A percentile compares a stretch with the other conserved stretches of the same genome.
phyloP scores from a whole-genome alignment of 92 coral and sea anemone genomes.

The Desmophyllum pertusum region DNA sequence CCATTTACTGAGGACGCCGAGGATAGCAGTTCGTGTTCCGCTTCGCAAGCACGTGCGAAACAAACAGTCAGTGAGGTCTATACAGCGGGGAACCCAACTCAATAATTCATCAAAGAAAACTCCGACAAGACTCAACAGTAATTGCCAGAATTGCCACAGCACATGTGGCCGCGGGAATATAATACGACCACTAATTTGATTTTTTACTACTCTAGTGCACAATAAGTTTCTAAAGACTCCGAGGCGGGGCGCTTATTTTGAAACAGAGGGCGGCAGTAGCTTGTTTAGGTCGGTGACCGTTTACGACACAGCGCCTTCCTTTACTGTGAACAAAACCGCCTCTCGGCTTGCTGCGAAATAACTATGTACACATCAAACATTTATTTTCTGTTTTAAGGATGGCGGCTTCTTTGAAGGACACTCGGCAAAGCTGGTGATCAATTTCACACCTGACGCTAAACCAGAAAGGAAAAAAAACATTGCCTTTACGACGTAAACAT shows the following conservation, averaged over 20 bases:
- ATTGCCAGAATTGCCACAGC: slow-evolving; percentile 17
- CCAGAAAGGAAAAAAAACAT: not conserved
- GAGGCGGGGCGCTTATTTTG: not conserved
- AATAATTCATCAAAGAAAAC: slow-evolving; percentile 44
- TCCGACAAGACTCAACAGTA: slow-evolving; percentile 29
- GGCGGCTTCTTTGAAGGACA: slow-evolving; percentile 34
- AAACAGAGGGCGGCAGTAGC: not conserved
- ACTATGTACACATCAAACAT: slow-evolving; percentile 22
- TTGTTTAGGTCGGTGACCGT: slow-evolving; percentile 40
- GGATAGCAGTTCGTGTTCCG: not conserved
- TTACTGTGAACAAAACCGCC: slow-evolving; percentile 1
- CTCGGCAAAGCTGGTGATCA: slow-evolving; percentile 5
- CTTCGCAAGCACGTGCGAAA: slow-evolving; percentile 15
- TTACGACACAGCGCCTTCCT: slow-evolving; percentile 7
- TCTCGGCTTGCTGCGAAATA: slow-evolving; percentile 9
- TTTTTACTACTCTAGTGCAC: not conserved
- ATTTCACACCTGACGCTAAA: slow-evolving; percentile 4
- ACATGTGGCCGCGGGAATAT: slow-evolving; percentile 11
- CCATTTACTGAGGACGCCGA: not conserved
- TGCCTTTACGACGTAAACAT: not conserved
- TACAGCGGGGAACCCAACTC: slow-evolving; percentile 43
- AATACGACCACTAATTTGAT: slow-evolving; percentile 8
- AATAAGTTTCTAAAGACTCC: not conserved
- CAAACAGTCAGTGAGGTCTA: not conserved
- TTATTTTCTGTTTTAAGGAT: slow-evolving; percentile 11